Evolutionary conservation across 2,888 invertebrate genomes (phyloP), one percentile per base, ranked within the genome.

Genomic region (Acronicta leporina): DNA sequence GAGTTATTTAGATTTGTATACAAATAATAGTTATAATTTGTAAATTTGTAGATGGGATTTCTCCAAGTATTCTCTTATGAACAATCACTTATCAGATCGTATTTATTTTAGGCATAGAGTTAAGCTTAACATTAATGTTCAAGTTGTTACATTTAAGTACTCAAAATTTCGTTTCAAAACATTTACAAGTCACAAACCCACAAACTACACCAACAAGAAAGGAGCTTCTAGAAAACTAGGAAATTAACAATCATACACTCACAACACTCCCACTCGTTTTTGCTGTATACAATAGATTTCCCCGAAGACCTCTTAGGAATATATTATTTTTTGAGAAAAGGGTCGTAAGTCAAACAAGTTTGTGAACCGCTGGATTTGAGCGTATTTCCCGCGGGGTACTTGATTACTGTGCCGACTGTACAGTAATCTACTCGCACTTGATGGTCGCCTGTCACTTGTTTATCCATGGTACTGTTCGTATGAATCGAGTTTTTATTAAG

Each of bases 361-460:
- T 75, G 77, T 69, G 70, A 73, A 73, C 46, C 60, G 35, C 77
- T 77, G 74, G 74, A 68, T 73, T 62, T 64, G 54, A 77, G 70
- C 72, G 73, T 80, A 85, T 85, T 85, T 85, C 85, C 82, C 85
- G 49, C 14, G 86, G 79, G 85, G 50, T 63, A 55, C 77, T 82
- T 80, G 77, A 75, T 78, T 67, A 63, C 59, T 53, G 49, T 46
- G n/a, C 44, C 27, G 48, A 69, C 63, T 55, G 46, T 63, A 41
- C 57, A 15, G 46, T 68, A 56, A 61, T 66, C 47, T 56, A 47
- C 43, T 47, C 27, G 51, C 52, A 63, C 40, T 57, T 53, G 62
- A 72, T 60, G 41, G 42, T 58, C 38, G 47, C 30, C 38, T 49
- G 51, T 44, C 49, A 25, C 42, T 16, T 42, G 27, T 40, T 45